These are phyloP conservation scores for Calyptommatus sinebrachiatus DNA, from an alignment of 2,113 vertebrate species.

Conservation along the genomic window DNA sequence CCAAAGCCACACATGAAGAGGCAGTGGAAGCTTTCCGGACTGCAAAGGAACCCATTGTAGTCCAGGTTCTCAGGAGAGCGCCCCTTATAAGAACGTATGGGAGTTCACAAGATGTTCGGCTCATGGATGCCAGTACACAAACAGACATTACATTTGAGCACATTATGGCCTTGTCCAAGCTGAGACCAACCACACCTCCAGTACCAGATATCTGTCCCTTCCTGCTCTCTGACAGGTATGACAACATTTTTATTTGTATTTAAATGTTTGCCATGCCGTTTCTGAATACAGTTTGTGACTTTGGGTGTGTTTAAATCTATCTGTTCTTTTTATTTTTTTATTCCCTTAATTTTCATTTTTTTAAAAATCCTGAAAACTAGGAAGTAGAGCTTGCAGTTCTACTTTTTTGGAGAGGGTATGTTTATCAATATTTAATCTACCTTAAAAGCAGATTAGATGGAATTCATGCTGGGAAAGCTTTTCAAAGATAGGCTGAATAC, in stretches of 20 bases:
- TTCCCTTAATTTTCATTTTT: neutral
- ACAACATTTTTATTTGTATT: neutral
- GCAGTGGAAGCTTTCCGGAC: conserved; percentile 88
- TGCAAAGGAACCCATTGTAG: conserved; percentile 92
- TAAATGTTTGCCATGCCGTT: neutral
- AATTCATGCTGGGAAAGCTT: neutral
- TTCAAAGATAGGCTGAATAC: neutral
- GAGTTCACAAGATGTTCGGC: conserved; percentile 78
- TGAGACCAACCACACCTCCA: conserved; percentile 88
- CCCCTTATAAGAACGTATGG: conserved; percentile 76
- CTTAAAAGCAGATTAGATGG: neutral
- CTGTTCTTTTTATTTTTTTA: neutral
- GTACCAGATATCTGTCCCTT: conserved; percentile 96
- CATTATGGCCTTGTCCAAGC: conserved; percentile 93
- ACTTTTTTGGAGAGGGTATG: neutral
- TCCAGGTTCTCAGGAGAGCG: conserved; percentile 91
- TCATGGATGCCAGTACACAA: conserved; percentile 92
- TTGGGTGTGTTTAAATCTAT: neutral
- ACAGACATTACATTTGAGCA: conserved; percentile 98
- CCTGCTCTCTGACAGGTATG: conserved; percentile 94
- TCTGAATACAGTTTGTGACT: neutral
- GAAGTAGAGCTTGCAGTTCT: neutral
- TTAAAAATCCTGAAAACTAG: neutral
- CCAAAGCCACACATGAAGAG: conserved; percentile 91
- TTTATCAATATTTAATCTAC: neutral